Base-by-base conservation (phyloP, 2,797 vertebrate genomes). In the Pseudotriccus pelzelni region DNA sequence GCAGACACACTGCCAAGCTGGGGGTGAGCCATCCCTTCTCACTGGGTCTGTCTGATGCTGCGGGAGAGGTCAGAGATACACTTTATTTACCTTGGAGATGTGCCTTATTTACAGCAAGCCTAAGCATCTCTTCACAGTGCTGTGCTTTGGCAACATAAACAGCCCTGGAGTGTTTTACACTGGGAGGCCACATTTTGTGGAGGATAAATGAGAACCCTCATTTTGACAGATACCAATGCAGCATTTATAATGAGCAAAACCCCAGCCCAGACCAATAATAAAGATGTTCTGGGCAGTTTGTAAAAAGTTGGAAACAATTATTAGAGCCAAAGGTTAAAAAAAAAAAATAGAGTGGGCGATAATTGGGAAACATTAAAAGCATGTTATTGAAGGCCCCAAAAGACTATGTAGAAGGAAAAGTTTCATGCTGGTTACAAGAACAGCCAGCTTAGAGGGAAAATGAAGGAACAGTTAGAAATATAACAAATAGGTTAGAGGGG, bases 1-100 rank as follows among this genome's bases (percentile, higher is more conserved):
- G 23, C 49, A 37, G 37, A 18, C 34, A 12, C 0, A 0, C 8
- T 24, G 58, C 50, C 2, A 4, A 58, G 44, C 50, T 2, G 21
- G 36, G 32, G 36, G 2, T 37, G 53, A 81, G 24, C 74, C 37
- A 4, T 72, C 50, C 34, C 46, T 75, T 75, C 70, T 55, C 27
- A 1, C 28, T 21, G 52, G 43, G 36, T 25, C 52, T 89, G 39
- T 53, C 58, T 69, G 59, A 36, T 91, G 59, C 63, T 7, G 2
- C 0, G 2, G 36, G 50, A 87, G 63, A 72, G 32, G 21, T 16
- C 66, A 20, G 69, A 78, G 37, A 58, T 21, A 8, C 0, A 25
- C 36, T 34, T 55, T 73, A 34, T 68, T 87, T 88, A 79, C 50
- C 9, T 44, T 94, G 75, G 53, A 89, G 25, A 21, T 56, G n/a